Conservation (phyloP, 2,797 vertebrate genomes). For the Hippoglossus hippoglossus region DNA sequence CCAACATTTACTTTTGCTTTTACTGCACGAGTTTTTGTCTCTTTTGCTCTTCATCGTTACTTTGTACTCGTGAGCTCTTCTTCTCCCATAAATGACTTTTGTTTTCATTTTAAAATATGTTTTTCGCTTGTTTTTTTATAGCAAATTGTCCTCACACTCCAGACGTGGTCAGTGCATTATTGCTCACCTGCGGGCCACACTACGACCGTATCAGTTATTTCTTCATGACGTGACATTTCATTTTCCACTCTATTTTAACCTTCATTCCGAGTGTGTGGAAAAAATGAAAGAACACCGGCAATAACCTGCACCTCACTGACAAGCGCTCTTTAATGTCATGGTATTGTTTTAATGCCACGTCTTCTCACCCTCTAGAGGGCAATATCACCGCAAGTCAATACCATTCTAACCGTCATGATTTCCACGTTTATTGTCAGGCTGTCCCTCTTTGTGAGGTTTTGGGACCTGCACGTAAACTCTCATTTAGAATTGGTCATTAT, state of each 20-base stretch:
- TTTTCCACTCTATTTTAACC: not conserved
- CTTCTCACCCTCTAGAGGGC: conserved; percentile 15
- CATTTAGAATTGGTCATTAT: not conserved
- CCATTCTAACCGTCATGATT: conserved; percentile 5
- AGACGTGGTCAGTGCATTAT: not conserved
- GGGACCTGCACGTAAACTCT: not conserved
- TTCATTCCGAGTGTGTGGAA: not conserved
- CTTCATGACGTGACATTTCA: not conserved
- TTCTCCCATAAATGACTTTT: not conserved
- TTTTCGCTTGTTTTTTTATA: not conserved
- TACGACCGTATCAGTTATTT: not conserved
- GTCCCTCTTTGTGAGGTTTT: conserved; percentile 11
- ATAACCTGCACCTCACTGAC: not conserved
- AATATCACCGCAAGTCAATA: not conserved
- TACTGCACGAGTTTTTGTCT: too few species aligned
- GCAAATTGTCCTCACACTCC: not conserved
- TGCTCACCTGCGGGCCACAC: not conserved
- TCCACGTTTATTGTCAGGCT: conserved; percentile 4
- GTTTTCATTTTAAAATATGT: conserved; percentile 3
- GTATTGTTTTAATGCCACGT: not conserved
- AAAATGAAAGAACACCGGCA: not conserved
- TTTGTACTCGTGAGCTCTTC: not conserved
- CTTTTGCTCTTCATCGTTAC: too few species aligned
- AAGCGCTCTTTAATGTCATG: not conserved
- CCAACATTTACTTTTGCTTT: not conserved